Base-by-base conservation (phyloP, 2,888 invertebrate genomes). In the Tromatobia lineatoria region DNA sequence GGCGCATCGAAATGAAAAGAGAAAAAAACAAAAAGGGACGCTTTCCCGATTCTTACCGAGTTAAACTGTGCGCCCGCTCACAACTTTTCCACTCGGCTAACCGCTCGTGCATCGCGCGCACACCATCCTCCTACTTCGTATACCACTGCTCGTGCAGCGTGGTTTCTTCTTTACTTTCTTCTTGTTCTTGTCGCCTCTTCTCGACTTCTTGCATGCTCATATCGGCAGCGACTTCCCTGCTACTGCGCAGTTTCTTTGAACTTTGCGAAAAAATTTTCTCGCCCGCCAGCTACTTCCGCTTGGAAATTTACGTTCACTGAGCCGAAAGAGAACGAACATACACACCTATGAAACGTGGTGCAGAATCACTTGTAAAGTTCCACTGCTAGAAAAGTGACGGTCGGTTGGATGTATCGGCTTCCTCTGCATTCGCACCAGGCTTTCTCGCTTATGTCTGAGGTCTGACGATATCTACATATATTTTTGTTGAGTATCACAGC, bases 61-160 rank as follows among this genome's bases (percentile, higher is more conserved):
- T 91, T 88, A 89, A 90, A 91, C 88, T 88, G 88, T 85, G 75
- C 79, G 87, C 88, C 79, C 78, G 82, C 83, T 81, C 86, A 76
- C 86, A 90, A 90, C 88, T 90, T 90, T 91, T 88, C 89, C 87
- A 89, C 86, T 87, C 81, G 84, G 83, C 79, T 88, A 89, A 82
- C 85, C 82, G 74, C 79, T 74, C 61, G n/a, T 61, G 34, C 34
- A 61, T 61, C 8, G 34, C 59, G 15, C 29, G 25, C 29, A 15
- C 59, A 18, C 61, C 47, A 18, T n/a, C 7, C 66, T 80, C 59
- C 61, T 52, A 64, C 71, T 76, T 76, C 29, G 45, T 67, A 79
- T 74, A 84, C 83, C 70, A 61, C 82, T 74, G 78, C 85, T 80
- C 15, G 50, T 66, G 45, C 75, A 66, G 11, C 67, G 74, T 74